These are phyloP conservation scores for Scaptomyza parva DNA, from an alignment of 2,888 invertebrate genomes.

Conservation along the genomic window DNA sequence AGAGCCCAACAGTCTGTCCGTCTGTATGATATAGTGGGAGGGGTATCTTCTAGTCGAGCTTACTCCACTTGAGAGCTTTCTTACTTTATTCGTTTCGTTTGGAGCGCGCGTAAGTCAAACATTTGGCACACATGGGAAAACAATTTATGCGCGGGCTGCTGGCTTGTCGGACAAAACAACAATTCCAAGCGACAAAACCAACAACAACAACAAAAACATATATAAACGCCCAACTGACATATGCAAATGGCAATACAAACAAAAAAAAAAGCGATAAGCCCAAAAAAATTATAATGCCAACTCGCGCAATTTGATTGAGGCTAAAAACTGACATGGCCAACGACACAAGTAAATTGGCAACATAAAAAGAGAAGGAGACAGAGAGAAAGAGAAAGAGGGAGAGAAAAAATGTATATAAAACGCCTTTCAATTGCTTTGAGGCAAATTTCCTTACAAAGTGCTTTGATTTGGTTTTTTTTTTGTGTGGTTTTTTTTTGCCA, in stretches of 20 bases:
- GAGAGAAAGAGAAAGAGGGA: too few species aligned
- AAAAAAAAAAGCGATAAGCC: conserved; percentile 52
- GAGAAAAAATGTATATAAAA: background rate
- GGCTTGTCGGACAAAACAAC: conserved; percentile 40
- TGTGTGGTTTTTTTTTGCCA: conserved; percentile 42
- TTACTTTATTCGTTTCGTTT: too few species aligned
- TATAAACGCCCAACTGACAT: conserved; percentile 67
- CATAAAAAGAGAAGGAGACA: background rate
- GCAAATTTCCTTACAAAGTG: conserved; percentile 40
- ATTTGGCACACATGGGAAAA: conserved; percentile 76
- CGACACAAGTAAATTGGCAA: conserved; percentile 32
- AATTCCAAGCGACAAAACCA: conserved; percentile 33
- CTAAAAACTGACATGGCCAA: conserved; percentile 33
- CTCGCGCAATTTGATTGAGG: conserved; percentile 49
- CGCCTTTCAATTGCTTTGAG: conserved; percentile 34
- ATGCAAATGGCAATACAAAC: conserved; percentile 74
- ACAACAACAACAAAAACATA: conserved; percentile 21
- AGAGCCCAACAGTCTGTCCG: too few species aligned
- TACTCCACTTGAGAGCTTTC: too few species aligned
- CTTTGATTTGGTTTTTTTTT: conserved; percentile 12
- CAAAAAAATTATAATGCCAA: conserved; percentile 34
- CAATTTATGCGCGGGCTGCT: conserved; percentile 72
- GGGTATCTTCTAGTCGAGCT: too few species aligned
- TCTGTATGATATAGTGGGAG: too few species aligned
- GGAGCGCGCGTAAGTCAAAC: conserved; percentile 74